Conservation (phyloP, 2,888 invertebrate species). For the Lycophotia porphyrea region DNA sequence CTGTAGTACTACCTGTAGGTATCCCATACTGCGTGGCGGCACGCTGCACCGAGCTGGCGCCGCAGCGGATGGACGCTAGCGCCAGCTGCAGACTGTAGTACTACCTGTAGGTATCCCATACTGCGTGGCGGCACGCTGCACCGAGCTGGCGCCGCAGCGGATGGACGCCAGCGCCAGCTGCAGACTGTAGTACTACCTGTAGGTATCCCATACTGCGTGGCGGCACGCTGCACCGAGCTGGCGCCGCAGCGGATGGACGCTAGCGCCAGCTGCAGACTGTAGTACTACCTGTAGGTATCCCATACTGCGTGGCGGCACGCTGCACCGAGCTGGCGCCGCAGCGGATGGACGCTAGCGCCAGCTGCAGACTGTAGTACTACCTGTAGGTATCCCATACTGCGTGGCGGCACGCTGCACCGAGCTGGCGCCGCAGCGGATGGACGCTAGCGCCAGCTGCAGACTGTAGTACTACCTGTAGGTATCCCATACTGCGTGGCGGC, state of each 20-base stretch:
- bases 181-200: slow-evolving; percentile 75
- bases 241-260: slow-evolving; percentile 95
- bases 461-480: slow-evolving; percentile 81
- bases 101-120: slow-evolving; percentile 93
- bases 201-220: slow-evolving; percentile 96
- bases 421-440: slow-evolving; percentile 94
- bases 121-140: slow-evolving; percentile 96
- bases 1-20: slow-evolving; percentile 81
- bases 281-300: slow-evolving; percentile 91
- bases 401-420: slow-evolving; percentile 96
- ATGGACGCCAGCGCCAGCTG: slow-evolving; percentile 95
- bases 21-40: slow-evolving; percentile 96
- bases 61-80: slow-evolving; percentile 94
- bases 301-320: slow-evolving; percentile 95
- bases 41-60: slow-evolving; percentile 95
- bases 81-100: slow-evolving; percentile 91
- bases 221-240: slow-evolving; percentile 96
- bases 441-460: slow-evolving; percentile 94
- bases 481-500: slow-evolving; percentile 96
- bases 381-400: slow-evolving; percentile 94
- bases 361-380: slow-evolving; percentile 87
- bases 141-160: slow-evolving; percentile 94
- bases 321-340: slow-evolving; percentile 95
- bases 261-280: slow-evolving; percentile 92
- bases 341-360: slow-evolving; percentile 95